These are phyloP conservation scores for Colostygia pectinataria DNA, from an alignment of 2,888 invertebrate species.

Conservation along the genomic window DNA sequence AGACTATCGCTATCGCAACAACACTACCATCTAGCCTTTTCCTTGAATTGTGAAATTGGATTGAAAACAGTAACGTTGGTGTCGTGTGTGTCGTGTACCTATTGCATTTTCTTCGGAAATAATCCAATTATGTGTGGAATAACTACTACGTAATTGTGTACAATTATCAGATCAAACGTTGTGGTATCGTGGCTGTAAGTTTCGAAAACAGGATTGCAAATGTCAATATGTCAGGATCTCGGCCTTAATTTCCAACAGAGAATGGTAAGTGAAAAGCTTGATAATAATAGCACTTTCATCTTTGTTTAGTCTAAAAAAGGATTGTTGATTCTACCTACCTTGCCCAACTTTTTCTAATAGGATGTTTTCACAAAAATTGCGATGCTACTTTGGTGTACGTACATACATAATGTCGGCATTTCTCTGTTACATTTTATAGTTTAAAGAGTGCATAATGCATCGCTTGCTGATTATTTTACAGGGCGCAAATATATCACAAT, in stretches of 20 bases:
- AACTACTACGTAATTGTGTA: slow-evolving; percentile 35
- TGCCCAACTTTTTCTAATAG: neutral
- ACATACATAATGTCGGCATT: slow-evolving; percentile 18
- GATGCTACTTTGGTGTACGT: slow-evolving; percentile 8
- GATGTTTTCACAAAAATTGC: slow-evolving; percentile 1
- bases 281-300: slow-evolving; percentile 1
- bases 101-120: slow-evolving; percentile 23
- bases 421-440: slow-evolving; percentile 12
- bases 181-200: slow-evolving; percentile 47
- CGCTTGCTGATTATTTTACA: slow-evolving; percentile 61
- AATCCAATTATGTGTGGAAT: slow-evolving; percentile 61
- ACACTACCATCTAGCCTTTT: neutral
- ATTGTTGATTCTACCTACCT: neutral
- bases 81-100: slow-evolving; percentile 2
- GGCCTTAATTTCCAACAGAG: slow-evolving; percentile 83
- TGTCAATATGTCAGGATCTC: slow-evolving; percentile 84
- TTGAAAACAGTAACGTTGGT: slow-evolving; percentile 7
- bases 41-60: neutral
- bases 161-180: neutral
- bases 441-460: slow-evolving; percentile 2
- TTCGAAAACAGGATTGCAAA: slow-evolving; percentile 77
- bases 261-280: slow-evolving; percentile 70
- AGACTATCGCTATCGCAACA: too few relatives aligned
- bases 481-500: slow-evolving; percentile 99
- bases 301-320: neutral